These are phyloP conservation scores for Procambarus virginalis DNA, from an alignment of 1,140 invertebrate genomes.

Conservation along the genomic window DNA sequence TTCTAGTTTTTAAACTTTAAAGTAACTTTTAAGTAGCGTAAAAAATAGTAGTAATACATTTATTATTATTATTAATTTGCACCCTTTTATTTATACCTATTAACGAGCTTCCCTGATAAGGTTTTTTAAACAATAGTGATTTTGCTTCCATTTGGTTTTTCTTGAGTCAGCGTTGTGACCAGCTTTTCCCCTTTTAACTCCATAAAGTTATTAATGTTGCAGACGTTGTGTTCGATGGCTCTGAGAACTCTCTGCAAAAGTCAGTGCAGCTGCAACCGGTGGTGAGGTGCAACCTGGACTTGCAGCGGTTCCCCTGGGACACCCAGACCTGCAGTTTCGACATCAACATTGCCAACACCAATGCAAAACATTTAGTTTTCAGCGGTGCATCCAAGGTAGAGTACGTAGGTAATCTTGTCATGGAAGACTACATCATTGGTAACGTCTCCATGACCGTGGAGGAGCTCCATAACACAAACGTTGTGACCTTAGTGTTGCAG, in stretches of 20 bases:
- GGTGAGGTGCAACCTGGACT: constrained; percentile 39
- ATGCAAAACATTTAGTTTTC: not conserved
- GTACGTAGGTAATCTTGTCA: not conserved
- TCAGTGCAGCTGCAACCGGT: constrained; percentile 18
- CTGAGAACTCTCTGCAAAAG: constrained; percentile 18
- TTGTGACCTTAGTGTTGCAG: not conserved
- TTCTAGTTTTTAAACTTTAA: too few species aligned
- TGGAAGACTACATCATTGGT: constrained; percentile 19
- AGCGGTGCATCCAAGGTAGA: not conserved
- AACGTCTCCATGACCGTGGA: not conserved
- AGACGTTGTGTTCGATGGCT: constrained; percentile 30
- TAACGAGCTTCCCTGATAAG: too few species aligned
- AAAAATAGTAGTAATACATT: too few species aligned
- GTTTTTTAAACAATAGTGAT: too few species aligned
- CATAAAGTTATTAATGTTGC: not conserved
- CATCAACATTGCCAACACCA: constrained; percentile 21
- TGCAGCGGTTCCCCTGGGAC: constrained; percentile 30
- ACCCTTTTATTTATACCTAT: too few species aligned
- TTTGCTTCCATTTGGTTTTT: too few species aligned
- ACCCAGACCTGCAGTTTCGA: constrained; percentile 33
- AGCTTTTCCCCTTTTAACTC: too few species aligned
- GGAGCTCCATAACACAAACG: not conserved
- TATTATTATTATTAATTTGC: too few species aligned
- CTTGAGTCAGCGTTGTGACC: too few species aligned
- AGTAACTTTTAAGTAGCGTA: too few species aligned